Conservation (phyloP, 2,888 invertebrate genomes). For the Adelognathus sp. region DNA sequence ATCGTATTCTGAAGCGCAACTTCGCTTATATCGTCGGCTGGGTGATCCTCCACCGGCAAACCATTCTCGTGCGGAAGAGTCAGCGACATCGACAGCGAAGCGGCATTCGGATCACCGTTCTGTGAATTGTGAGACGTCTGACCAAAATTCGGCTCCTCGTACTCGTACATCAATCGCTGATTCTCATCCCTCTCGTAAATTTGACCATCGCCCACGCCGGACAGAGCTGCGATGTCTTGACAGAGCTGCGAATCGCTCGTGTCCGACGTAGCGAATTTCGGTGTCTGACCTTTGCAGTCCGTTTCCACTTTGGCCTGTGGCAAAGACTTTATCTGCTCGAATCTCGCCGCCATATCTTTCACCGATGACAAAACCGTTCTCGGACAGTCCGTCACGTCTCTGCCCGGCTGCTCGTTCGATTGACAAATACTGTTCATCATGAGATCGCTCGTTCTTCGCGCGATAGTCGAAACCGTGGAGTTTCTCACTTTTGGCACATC, state of each 20-base stretch:
- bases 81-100: slow-evolving; percentile 77
- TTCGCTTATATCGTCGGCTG: slow-evolving; percentile 79
- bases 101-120: slow-evolving; percentile 74
- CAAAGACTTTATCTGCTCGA: slow-evolving; percentile 85
- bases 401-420: slow-evolving; percentile 63
- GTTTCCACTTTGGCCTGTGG: slow-evolving; percentile 72
- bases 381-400: slow-evolving; percentile 76
- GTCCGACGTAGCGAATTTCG: slow-evolving; percentile 51
- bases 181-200: too few species aligned
- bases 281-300: slow-evolving; percentile 67
- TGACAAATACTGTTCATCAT: slow-evolving; percentile 74
- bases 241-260: too few species aligned
- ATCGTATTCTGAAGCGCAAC: slow-evolving; percentile 80
- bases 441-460: slow-evolving; percentile 75
- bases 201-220: too few species aligned
- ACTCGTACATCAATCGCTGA: too few species aligned
- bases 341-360: slow-evolving; percentile 91
- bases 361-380: slow-evolving; percentile 82
- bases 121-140: slow-evolving; percentile 37
- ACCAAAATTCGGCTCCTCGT: slow-evolving; percentile 63
- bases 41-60: slow-evolving; percentile 78
- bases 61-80: slow-evolving; percentile 83
- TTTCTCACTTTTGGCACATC: slow-evolving; percentile 74
- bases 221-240: too few species aligned
- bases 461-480: slow-evolving; percentile 68